Percentiles rank a stretch among this genome's conserved stretches.
These are phyloP conservation scores for Yponomeuta plumbellus DNA, from an alignment of 2,888 invertebrate species.

Conservation along the genomic window DNA sequence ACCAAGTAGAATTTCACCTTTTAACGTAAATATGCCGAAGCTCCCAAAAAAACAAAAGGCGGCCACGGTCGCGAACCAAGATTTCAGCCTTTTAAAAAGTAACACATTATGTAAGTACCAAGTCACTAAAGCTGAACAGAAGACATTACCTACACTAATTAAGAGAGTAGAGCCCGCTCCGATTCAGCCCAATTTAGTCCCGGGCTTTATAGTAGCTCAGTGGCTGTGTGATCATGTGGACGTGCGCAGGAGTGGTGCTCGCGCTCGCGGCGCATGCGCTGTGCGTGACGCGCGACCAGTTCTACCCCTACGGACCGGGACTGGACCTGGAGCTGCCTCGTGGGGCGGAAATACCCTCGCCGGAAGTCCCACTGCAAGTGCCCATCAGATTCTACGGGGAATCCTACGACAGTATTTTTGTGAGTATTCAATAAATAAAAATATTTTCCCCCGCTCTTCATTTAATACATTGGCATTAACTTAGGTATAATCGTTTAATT, in stretches of 20 bases:
- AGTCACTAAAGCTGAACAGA: no score
- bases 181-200: neutral
- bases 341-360: conserved; percentile 79
- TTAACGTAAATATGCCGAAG: no score
- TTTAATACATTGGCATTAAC: no score
- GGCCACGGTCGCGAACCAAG: no score
- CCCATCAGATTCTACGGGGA: conserved; percentile 89
- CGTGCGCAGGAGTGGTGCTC: conserved; percentile 53
- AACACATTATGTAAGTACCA: no score
- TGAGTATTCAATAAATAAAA: conserved; percentile 81
- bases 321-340: conserved; percentile 73
- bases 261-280: conserved; percentile 43
- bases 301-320: conserved; percentile 78
- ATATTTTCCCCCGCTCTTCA: no score
- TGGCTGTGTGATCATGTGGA: conserved; percentile 47
- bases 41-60: no score
- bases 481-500: no score
- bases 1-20: no score
- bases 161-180: conserved; percentile 7
- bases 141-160: neutral
- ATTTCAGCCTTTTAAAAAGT: no score
- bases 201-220: neutral
- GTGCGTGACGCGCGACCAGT: conserved; percentile 68
- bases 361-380: conserved; percentile 79
- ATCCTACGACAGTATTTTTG: conserved; percentile 84